Evolutionary conservation across 2,797 vertebrate genomes (phyloP).

Genomic region (Myotis vivesi): DNA sequence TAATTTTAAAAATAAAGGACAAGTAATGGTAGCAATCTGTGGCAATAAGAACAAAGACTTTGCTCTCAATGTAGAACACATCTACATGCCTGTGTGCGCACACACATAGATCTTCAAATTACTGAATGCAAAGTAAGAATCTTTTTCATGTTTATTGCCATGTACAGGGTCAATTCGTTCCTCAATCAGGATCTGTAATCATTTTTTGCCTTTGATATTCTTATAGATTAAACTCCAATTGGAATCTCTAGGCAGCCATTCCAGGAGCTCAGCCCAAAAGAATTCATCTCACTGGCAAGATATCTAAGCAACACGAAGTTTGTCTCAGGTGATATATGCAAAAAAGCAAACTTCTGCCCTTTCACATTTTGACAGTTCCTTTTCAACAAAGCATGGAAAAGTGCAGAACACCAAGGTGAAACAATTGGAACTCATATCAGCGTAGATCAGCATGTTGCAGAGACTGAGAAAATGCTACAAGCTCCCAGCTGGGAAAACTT

Average conservation of each 20-base stretch:
- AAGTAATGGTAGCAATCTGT: not conserved
- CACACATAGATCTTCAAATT: not conserved
- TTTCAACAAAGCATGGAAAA: constrained; percentile 63
- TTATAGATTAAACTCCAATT: constrained; percentile 37
- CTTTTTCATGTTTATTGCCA: not conserved
- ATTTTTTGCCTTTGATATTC: constrained; percentile 6
- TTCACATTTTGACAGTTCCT: constrained; percentile 42
- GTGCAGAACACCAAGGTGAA: constrained; percentile 78
- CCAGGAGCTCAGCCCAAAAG: not conserved
- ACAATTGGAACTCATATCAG: constrained; percentile 77
- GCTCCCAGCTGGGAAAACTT: constrained; percentile 83
- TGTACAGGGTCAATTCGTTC: not conserved
- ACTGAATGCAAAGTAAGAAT: not conserved
- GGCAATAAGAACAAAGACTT: not conserved
- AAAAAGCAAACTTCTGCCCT: constrained; percentile 6
- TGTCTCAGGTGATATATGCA: constrained; percentile 17
- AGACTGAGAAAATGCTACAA: constrained; percentile 78
- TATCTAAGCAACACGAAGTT: not conserved
- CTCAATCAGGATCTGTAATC: not conserved
- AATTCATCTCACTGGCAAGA: not conserved
- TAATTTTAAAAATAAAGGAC: not conserved
- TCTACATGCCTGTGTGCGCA: fast-evolving
- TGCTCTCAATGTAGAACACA: not conserved
- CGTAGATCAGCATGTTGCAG: constrained; percentile 74
- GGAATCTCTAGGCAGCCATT: not conserved